Base-by-base conservation (phyloP, 2,797 vertebrate species). In the Cirrhinus mrigala region DNA sequence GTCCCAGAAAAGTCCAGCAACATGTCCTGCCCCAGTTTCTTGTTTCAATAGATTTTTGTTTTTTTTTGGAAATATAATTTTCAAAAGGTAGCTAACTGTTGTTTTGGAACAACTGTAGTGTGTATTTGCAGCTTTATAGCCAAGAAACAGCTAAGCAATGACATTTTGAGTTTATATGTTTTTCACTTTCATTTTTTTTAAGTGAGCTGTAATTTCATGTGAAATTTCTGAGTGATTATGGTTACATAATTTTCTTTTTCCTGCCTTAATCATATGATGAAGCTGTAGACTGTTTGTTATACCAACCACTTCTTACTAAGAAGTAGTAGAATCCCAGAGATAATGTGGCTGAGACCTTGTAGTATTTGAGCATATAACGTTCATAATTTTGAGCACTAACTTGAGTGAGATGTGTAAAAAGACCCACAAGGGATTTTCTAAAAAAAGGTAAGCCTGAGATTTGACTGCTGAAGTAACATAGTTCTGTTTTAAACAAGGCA, bases 391-490 rank as follows among this genome's bases (percentile, higher is more conserved):
- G 6, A 83, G 54, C 73, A 83, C 6, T 44, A 44, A 54, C 48
- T 54, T 77, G 12, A 56, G 48, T 75, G n/a, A 73, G 54, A 40
- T 74, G 44, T 83, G 20, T 50, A 1, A 22, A 37, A 50, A 64
- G 52, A 48, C 22, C 14, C 70, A 56, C 73, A 16, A 68, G 82
- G 62, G 60, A 76, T 77, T 83, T 52, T 50, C 15, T 37, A 64
- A 40, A 50, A 33, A 11, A 75, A 75, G 56, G 44, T 52, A 83
- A 66, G 62, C 10, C 48, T 76, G 15, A 76, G 10, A 83, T 66
- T 66, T 76, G 22, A 76, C 82, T 76, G 60, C 60, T 44, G 66
- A 83, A 64, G 27, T 52, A 75, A 75, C 81, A 64, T 62, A 37
- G 54, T 50, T 60, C 79, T 54, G 27, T 82, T 71, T 50, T 71